phyloP scores from a whole-genome alignment of 2,797 vertebrate genomes.

The Hoplostethus atlanticus region DNA sequence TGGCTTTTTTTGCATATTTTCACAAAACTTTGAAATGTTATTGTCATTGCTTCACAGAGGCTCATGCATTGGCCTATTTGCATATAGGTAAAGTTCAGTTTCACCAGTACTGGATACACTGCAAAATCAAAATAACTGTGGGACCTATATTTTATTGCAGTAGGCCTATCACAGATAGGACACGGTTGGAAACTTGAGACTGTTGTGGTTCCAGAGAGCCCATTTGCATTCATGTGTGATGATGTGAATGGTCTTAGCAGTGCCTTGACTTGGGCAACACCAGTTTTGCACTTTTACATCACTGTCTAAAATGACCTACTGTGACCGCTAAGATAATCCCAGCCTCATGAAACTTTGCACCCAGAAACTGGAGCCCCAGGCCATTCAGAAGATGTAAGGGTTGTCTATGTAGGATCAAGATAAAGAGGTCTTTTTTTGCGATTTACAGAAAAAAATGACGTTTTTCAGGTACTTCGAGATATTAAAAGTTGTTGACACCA shows the following conservation, averaged over 20 bases:
- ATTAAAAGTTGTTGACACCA: background rate
- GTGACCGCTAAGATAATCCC: conserved; percentile 9
- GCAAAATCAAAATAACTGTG: conserved; percentile 24
- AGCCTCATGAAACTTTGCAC: conserved; percentile 17
- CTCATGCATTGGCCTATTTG: background rate
- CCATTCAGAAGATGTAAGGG: background rate
- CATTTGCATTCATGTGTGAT: conserved; percentile 58
- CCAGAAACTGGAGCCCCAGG: background rate
- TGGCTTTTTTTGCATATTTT: background rate
- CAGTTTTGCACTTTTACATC: conserved; percentile 29
- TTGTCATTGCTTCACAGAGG: background rate
- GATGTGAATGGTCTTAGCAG: conserved; percentile 53
- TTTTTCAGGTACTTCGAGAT: conserved; percentile 15
- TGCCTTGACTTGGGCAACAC: conserved; percentile 22
- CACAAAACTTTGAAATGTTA: background rate
- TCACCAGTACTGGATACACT: background rate
- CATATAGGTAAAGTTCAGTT: background rate
- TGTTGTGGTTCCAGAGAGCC: conserved; percentile 41
- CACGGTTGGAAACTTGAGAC: conserved; percentile 37
- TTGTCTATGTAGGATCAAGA: background rate
- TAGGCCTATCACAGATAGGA: conserved; percentile 35
- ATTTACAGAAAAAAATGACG: background rate
- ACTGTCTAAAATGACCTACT: conserved; percentile 22
- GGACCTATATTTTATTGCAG: conserved; percentile 25
- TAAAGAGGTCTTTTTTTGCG: background rate